A percentile compares a stretch with the other conserved stretches of the same genome.
phyloP scores from a whole-genome alignment of 2,797 vertebrate genomes.

The Gadopsis bispinosus region DNA sequence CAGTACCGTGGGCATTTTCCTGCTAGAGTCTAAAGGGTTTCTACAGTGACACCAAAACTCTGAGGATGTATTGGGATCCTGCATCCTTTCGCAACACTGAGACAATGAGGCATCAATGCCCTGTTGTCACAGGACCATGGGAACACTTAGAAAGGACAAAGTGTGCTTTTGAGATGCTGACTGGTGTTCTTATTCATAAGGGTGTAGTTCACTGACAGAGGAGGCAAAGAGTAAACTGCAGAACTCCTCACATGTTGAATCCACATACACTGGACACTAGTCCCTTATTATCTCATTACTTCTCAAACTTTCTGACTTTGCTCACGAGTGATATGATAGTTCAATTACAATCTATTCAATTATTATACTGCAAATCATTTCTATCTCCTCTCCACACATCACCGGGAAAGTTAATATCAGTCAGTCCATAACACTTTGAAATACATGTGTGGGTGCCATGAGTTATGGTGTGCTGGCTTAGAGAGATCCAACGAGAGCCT shows the following conservation, averaged over 20 bases:
- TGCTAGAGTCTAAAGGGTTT: neutral
- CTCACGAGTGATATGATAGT: neutral
- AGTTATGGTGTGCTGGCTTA: slow-evolving; percentile 36
- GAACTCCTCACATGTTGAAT: slow-evolving; percentile 15
- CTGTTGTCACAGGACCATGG: slow-evolving; percentile 21
- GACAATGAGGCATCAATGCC: slow-evolving; percentile 23
- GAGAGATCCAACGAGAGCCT: slow-evolving; percentile 45
- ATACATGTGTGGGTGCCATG: slow-evolving; percentile 23
- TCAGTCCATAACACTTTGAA: slow-evolving; percentile 33
- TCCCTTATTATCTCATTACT: neutral
- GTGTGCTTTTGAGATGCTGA: slow-evolving; percentile 40
- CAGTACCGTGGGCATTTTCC: neutral
- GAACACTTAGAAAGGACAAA: slow-evolving; percentile 35
- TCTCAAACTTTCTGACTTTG: neutral
- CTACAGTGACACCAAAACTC: neutral
- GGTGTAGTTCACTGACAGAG: slow-evolving; percentile 18
- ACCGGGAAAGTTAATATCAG: slow-evolving; percentile 41
- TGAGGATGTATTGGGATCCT: neutral
- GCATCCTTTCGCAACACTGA: slow-evolving; percentile 1
- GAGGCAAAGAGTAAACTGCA: slow-evolving; percentile 26
- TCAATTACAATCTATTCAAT: neutral
- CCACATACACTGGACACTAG: neutral
- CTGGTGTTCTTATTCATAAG: slow-evolving; percentile 32
- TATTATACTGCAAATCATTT: neutral
- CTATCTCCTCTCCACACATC: slow-evolving; percentile 11